Evolutionary conservation across 2,113 vertebrate species (phyloP), one percentile per base, ranked within the genome.

Genomic region (Hiodon alosoides): DNA sequence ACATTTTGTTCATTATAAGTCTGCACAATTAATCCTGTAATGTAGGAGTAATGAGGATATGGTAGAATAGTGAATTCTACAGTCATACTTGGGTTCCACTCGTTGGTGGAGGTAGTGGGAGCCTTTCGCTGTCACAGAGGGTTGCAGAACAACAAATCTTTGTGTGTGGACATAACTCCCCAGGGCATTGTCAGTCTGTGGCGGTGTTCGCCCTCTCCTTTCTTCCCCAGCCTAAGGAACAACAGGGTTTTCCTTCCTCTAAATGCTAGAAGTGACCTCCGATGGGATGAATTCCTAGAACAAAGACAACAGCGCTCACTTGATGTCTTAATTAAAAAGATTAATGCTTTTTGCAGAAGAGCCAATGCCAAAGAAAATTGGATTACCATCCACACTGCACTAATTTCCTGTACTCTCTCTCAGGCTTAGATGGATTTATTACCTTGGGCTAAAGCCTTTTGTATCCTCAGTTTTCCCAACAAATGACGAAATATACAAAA

Each of bases 311-410:
- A 46, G 72, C 61, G 11, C 55, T 67, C 50, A 51, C 61, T 66
- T 74, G 52, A 67, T 74, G 72, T 57, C 62, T 74, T 74, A 67
- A 66, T 74, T 74, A 66, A 57, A 67, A 57, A 67, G 73, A 67
- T 67, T 57, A 74, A 67, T 74, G 73, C 64, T 53, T 74, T 16
- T 74, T 31, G 52, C 53, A 74, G 50, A 74, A 74, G 54, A 46
- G 31, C 54, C 64, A 71, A n/a, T 55, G 69, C 53, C 52, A 14
- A 54, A 11, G 53, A 58, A 74, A 57, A 74, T 65, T 65, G 62
- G 73, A 74, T 67, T 74, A 74, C 53, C 62, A 74, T 52, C 64
- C 13, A 9, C 11, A 67, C 73, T 7, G 10, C 53, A 8, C 54
- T 74, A 74, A 58, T 74, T 66, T 67, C 51, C 73, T 54, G 2